A percentile compares a stretch with the other conserved stretches of the same genome.
These are phyloP conservation scores for Tylochromis polylepis DNA, from an alignment of 2,113 vertebrate genomes.

Conservation along the genomic window DNA sequence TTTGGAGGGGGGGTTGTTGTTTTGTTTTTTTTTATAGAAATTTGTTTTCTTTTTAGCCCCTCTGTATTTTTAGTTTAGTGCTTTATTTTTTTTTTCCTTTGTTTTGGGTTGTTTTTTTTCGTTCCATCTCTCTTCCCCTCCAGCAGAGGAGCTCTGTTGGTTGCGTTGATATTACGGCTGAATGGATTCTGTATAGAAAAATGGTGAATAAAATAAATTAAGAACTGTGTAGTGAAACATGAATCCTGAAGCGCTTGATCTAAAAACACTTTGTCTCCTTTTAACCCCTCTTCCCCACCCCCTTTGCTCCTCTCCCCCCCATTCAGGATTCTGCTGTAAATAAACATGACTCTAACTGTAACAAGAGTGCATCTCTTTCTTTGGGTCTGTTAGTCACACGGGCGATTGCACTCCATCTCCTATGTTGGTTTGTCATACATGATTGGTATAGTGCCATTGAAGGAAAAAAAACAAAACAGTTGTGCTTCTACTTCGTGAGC, in stretches of 20 bases:
- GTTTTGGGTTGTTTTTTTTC: conserved; percentile 26
- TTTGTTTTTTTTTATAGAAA: conserved; percentile 2
- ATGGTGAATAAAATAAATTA: conserved; percentile 75
- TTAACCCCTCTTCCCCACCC: conserved; percentile 30
- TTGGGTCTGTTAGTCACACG: background rate
- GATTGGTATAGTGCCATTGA: background rate
- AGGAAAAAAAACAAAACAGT: rapidly evolving
- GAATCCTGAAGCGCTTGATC: conserved; percentile 70
- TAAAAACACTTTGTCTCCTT: conserved; percentile 65
- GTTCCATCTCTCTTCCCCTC: conserved; percentile 38
- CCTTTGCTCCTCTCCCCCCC: conserved; percentile 4
- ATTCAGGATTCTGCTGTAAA: conserved; percentile 80
- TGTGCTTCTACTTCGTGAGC: background rate
- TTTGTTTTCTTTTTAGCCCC: conserved; percentile 55
- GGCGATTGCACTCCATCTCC: background rate
- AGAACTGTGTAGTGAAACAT: conserved; percentile 76
- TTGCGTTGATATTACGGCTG: conserved; percentile 57
- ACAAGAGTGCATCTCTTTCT: background rate
- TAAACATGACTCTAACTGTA: conserved; percentile 84
- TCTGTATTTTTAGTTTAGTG: conserved; percentile 37
- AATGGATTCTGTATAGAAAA: conserved; percentile 77
- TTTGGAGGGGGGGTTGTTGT: no score
- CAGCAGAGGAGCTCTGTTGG: conserved; percentile 59
- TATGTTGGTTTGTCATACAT: background rate
- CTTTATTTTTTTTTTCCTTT: conserved; percentile 4